Conservation (phyloP, 2,797 vertebrate genomes). For the Hozukius guyotensis region DNA sequence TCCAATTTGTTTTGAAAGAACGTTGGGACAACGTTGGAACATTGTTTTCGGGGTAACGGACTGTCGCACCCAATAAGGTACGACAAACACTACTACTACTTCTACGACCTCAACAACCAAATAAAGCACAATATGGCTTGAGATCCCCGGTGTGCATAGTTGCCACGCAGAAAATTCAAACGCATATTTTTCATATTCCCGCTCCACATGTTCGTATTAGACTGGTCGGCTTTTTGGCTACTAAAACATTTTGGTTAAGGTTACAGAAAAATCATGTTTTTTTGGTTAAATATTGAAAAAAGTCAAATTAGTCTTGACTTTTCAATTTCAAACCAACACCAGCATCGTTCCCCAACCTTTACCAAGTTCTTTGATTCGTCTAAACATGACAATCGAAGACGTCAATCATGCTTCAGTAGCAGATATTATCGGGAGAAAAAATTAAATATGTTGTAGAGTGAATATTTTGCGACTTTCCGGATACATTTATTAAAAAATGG, state of each 20-base stretch:
- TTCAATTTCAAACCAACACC: neutral
- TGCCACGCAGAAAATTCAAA: no score
- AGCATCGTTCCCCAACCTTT: neutral
- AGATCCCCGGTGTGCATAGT: no score
- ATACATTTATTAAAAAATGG: neutral
- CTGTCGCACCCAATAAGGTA: no score
- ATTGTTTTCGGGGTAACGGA: no score
- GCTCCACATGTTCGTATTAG: no score
- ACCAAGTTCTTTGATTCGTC: neutral
- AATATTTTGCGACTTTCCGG: neutral
- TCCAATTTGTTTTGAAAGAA: neutral
- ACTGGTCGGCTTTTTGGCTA: neutral
- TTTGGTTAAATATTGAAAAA: neutral
- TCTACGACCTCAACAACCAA: no score
- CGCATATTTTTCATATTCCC: no score
- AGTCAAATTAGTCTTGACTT: neutral
- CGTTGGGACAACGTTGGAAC: no score
- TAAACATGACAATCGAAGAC: neutral
- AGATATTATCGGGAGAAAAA: neutral
- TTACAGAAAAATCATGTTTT: neutral
- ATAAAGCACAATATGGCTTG: no score
- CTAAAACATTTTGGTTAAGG: neutral
- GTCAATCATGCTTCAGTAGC: neutral
- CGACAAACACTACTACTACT: no score
- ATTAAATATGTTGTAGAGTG: neutral